Evolutionary conservation across 1,140 invertebrate genomes (phyloP), one percentile per base, ranked within the genome.

Genomic region (Meloidogyne chitwoodi): DNA sequence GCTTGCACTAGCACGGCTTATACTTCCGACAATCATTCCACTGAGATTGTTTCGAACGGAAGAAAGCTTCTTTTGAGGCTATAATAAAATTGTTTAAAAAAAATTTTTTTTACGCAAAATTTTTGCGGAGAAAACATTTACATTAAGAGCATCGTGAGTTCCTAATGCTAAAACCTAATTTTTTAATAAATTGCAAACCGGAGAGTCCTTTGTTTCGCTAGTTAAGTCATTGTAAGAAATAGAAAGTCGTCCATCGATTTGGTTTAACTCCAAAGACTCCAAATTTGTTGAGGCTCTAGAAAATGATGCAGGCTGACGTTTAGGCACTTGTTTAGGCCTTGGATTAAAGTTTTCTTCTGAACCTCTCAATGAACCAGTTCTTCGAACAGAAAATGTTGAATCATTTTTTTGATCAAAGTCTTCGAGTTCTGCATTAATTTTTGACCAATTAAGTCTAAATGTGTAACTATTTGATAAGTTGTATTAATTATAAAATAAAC

Each of bases 181-280:
- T 31, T 3, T 31, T 3, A 31, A 31, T 3, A 31, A 31, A 3
- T 31, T 31, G 34, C 34, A 38, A 38, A 38, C 34, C 34, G 34
- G 34, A 38, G 62, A 24, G 10, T 64, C 62, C 27, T 31, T 31
- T 31, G 62, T 24, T 68, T 41, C n/a, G 31, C 10, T 68, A 44
- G 22, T 41, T 22, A 68, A 29, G 26, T 68, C 67, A 22, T 68
- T 34, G 12, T 44, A 68, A 14, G 67, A 68, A 22, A 68, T 68
- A 41, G 67, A 68, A 27, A 68, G 67, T 12, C 67, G 22, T 8
- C 67, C 67, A 31, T 68, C 48, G 11, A 68, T 22, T 68, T 68
- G 38, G 1, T 34, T 44, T 22, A 68, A 41, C 22, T 68, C 48
- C 12, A 44, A 68, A 34, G 24, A 12, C 2, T 34, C 27, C 27